Percentiles rank a stretch among this genome's conserved stretches.
Evolutionary conservation across 2,113 vertebrate species (phyloP).

Genomic region (Podarcis cretensis): DNA sequence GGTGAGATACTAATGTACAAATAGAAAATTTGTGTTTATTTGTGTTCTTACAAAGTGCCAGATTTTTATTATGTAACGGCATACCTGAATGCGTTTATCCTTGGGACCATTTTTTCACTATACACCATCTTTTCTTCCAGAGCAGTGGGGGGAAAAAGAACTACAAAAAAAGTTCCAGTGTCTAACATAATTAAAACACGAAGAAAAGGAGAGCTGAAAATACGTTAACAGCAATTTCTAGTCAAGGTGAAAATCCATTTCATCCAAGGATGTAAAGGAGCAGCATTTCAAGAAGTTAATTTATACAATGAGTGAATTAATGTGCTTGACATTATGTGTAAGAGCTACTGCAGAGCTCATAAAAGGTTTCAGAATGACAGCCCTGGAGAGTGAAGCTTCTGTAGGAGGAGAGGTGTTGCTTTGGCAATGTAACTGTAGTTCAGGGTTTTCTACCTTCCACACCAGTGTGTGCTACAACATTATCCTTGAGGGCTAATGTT

Average conservation of each 20-base stretch:
- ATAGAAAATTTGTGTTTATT: not conserved
- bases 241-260: slow-evolving; percentile 54
- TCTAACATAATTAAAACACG: slow-evolving; percentile 11
- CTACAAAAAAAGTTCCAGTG: no score
- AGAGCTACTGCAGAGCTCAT: slow-evolving; percentile 16
- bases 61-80: not conserved
- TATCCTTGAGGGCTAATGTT: not conserved
- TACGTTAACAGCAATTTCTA: slow-evolving; percentile 8
- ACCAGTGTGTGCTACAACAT: slow-evolving; percentile 25
- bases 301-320: slow-evolving; percentile 38
- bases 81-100: not conserved
- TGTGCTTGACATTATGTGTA: slow-evolving; percentile 9
- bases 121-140: slow-evolving; percentile 18
- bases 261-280: slow-evolving; percentile 44
- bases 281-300: slow-evolving; percentile 43
- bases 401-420: not conserved
- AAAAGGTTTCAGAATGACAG: slow-evolving; percentile 24
- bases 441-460: not conserved
- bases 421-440: not conserved
- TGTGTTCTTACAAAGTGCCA: not conserved
- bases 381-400: slow-evolving; percentile 8
- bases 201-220: slow-evolving; percentile 33
- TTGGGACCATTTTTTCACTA: not conserved
- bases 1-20: not conserved
- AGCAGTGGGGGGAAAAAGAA: not conserved